A percentile compares a stretch with the other conserved stretches of the same genome.
phyloP scores from a whole-genome alignment of 1,140 invertebrate species.

The Drosophila melanica region DNA sequence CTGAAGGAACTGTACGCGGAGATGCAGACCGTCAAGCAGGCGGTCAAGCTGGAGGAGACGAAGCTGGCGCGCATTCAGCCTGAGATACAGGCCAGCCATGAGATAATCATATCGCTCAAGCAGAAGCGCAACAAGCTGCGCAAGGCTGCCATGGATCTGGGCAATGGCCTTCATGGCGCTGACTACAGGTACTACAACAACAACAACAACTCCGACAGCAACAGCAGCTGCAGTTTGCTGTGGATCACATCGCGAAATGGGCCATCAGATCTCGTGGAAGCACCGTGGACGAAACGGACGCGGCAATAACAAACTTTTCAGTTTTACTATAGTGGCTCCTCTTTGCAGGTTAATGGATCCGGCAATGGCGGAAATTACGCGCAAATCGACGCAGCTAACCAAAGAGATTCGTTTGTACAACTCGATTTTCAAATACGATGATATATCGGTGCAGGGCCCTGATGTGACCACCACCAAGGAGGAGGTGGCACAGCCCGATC shows the following conservation, averaged over 20 bases:
- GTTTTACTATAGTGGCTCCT: conserved; percentile 30
- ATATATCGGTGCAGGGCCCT: conserved; percentile 29
- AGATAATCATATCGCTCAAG: conserved; percentile 73
- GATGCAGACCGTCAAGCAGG: conserved; percentile 60
- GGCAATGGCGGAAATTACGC: conserved; percentile 45
- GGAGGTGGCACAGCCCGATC: background rate
- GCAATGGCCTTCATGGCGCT: conserved; percentile 64
- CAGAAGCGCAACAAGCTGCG: conserved; percentile 69
- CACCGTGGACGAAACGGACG: conserved; percentile 16
- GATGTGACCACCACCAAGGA: background rate
- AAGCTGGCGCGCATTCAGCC: conserved; percentile 70
- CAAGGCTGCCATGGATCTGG: conserved; percentile 67
- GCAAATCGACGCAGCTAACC: conserved; percentile 49
- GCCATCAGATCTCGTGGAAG: conserved; percentile 18
- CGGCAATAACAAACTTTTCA: conserved; percentile 2
- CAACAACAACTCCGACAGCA: conserved; percentile 49
- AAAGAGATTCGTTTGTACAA: conserved; percentile 67
- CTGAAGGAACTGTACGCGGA: conserved; percentile 66
- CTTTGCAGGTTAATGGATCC: conserved; percentile 67
- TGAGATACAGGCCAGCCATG: conserved; percentile 69
- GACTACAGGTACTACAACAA: conserved; percentile 76
- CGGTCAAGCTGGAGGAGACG: conserved; percentile 61
- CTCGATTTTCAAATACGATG: conserved; percentile 59
- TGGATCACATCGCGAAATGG: conserved; percentile 37
- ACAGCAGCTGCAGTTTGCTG: conserved; percentile 45